These are phyloP conservation scores for Cerceris rybyensis DNA, from an alignment of 2,888 invertebrate species.

Conservation along the genomic window DNA sequence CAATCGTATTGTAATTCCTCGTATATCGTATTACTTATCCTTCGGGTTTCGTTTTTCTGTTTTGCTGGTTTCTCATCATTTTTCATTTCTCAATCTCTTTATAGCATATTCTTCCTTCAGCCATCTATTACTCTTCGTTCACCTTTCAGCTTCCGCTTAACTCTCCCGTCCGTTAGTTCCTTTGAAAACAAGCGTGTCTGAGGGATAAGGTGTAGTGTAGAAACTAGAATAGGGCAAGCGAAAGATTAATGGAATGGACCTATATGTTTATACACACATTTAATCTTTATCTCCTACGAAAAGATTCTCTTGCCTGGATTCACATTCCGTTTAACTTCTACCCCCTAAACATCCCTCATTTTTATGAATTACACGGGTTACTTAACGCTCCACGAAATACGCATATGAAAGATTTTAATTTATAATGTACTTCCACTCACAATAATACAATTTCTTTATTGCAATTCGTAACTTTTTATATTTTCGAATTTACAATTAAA, in stretches of 20 bases:
- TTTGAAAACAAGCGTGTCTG: constrained; percentile 53
- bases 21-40: constrained; percentile 24
- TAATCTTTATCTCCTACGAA: constrained; percentile 37
- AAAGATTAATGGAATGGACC: constrained; percentile 58
- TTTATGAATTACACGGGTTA: not conserved
- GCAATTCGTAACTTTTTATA: too few species aligned
- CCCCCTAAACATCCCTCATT: not conserved
- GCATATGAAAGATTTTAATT: too few species aligned
- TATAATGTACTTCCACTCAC: too few species aligned
- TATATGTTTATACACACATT: constrained; percentile 35
- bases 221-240: constrained; percentile 41
- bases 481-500: too few species aligned
- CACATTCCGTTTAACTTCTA: not conserved
- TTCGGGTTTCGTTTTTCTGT: constrained; percentile 27
- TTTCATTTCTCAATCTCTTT: constrained; percentile 58
- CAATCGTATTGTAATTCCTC: constrained; percentile 12
- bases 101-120: constrained; percentile 53
- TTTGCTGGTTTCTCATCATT: constrained; percentile 41
- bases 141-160: constrained; percentile 54
- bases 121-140: constrained; percentile 60
- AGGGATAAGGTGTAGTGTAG: constrained; percentile 31
- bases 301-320: constrained; percentile 14
- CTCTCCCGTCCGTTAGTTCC: constrained; percentile 52
- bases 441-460: too few species aligned
- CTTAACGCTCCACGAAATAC: too few species aligned